A percentile compares a stretch with the other conserved stretches of the same genome.
These are phyloP conservation scores for Danio aesculapii DNA, from an alignment of 2,797 vertebrate species.

Conservation along the genomic window DNA sequence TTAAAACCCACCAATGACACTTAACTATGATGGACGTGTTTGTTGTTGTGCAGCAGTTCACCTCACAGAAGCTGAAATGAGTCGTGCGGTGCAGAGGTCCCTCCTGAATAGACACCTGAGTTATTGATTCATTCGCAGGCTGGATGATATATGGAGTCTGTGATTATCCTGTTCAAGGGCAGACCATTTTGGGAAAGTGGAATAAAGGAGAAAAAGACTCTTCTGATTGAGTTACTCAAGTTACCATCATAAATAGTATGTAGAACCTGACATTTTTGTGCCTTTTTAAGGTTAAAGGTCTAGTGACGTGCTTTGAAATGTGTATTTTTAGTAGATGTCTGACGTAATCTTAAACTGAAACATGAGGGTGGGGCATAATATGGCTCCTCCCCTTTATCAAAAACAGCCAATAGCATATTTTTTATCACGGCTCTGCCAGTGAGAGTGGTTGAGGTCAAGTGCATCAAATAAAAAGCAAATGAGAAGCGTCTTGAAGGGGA, in stretches of 20 bases:
- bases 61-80: slow-evolving; percentile 3
- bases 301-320: too few relatives aligned
- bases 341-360: too few relatives aligned
- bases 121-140: slow-evolving; percentile 20
- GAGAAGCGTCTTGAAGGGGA: too few relatives aligned
- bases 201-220: background rate
- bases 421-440: too few relatives aligned
- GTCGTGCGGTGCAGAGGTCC: background rate
- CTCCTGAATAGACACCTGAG: slow-evolving; percentile 1
- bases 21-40: slow-evolving; percentile 6
- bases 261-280: background rate
- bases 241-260: background rate
- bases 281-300: too few relatives aligned
- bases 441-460: too few relatives aligned
- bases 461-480: too few relatives aligned
- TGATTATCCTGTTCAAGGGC: slow-evolving; percentile 12
- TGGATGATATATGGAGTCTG: slow-evolving; percentile 8
- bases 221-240: background rate
- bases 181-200: slow-evolving; percentile 5
- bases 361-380: too few relatives aligned
- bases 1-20: background rate
- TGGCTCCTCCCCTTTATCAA: too few relatives aligned
- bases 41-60: slow-evolving; percentile 25
- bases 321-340: too few relatives aligned
- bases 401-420: too few relatives aligned